These are phyloP conservation scores for Verasper variegatus DNA, from an alignment of 2,113 vertebrate genomes.

Conservation along the genomic window DNA sequence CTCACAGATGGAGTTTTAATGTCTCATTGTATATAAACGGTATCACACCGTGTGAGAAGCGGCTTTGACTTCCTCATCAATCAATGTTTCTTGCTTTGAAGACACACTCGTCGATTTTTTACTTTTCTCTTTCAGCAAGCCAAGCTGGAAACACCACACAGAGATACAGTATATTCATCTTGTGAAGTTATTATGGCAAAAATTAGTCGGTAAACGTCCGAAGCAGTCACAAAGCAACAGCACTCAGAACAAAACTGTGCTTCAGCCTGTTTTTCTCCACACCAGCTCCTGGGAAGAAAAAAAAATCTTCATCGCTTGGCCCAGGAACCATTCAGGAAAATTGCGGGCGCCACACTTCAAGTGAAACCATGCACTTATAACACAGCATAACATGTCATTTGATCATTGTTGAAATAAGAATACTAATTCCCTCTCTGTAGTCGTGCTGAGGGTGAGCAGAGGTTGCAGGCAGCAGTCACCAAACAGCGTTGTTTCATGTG, in stretches of 20 bases:
- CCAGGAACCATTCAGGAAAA: no score
- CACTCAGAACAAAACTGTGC: no score
- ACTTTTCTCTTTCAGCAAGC: background rate
- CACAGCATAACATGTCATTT: no score
- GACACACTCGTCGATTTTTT: background rate
- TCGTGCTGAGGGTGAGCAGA: slow-evolving; percentile 6
- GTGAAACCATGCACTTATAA: no score
- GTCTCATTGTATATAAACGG: background rate
- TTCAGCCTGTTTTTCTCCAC: background rate
- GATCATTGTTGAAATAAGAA: background rate
- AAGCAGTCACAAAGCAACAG: background rate
- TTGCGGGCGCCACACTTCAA: no score
- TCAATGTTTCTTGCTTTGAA: background rate
- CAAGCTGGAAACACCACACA: background rate
- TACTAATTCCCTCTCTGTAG: background rate
- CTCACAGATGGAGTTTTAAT: background rate
- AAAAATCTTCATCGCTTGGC: background rate
- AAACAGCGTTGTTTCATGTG: slow-evolving; percentile 19
- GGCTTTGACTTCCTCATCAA: background rate
- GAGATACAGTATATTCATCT: background rate
- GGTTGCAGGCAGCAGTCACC: background rate
- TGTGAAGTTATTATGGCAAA: no score
- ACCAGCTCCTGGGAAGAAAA: background rate
- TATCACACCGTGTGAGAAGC: background rate
- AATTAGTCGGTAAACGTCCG: background rate